Evolutionary conservation across 2,888 invertebrate species (phyloP).

Genomic region (Tipula helvola): DNA sequence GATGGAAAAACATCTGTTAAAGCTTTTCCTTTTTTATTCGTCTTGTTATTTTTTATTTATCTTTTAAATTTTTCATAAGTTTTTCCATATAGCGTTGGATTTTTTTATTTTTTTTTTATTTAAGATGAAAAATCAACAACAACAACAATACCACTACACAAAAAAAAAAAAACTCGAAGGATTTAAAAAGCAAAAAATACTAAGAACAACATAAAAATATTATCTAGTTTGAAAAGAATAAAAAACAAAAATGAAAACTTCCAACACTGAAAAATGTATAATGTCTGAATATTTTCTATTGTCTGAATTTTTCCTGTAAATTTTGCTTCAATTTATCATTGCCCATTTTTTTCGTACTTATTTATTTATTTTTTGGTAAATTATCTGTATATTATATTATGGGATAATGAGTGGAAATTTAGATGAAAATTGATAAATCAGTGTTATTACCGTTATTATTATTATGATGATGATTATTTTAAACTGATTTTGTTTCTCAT

Average conservation of each 20-base stretch:
- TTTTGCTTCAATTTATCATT: background rate
- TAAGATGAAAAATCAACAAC: background rate
- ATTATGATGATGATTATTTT: background rate
- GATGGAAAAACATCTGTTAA: background rate
- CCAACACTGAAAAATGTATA: background rate
- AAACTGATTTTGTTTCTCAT: background rate
- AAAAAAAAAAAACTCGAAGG: background rate
- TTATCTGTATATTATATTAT: background rate
- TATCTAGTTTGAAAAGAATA: background rate
- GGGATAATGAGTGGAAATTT: background rate
- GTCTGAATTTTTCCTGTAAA: background rate
- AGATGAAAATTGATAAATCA: slow-evolving; percentile 4
- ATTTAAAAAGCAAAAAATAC: background rate
- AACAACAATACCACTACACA: background rate
- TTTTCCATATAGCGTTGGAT: background rate
- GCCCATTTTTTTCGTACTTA: background rate
- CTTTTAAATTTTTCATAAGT: background rate
- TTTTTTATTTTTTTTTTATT: background rate
- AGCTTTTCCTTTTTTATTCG: background rate
- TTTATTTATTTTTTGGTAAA: background rate
- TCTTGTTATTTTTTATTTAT: background rate
- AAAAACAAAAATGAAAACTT: background rate
- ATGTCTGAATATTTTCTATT: background rate
- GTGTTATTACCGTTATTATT: background rate
- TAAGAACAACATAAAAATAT: background rate